Percentiles rank a stretch among this genome's conserved stretches.
These are phyloP conservation scores for Leptura quadrifasciata DNA, from an alignment of 2,888 invertebrate species.

Conservation along the genomic window DNA sequence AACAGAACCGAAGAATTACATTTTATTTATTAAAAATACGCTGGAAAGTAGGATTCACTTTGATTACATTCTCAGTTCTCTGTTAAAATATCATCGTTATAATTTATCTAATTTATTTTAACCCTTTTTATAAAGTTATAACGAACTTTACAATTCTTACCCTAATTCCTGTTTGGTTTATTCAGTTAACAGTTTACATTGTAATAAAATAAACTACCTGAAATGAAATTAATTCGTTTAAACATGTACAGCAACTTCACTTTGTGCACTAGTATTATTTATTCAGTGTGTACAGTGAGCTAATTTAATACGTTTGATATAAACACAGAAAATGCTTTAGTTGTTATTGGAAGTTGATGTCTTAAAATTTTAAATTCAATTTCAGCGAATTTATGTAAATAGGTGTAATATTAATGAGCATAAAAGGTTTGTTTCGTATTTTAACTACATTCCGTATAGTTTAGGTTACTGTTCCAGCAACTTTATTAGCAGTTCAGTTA, in stretches of 20 bases:
- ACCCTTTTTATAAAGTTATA: too few species aligned
- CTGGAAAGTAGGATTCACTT: too few species aligned
- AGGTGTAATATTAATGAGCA: slow-evolving; percentile 13
- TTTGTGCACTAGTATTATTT: slow-evolving; percentile 8
- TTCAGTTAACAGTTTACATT: too few species aligned
- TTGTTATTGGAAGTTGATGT: slow-evolving; percentile 22
- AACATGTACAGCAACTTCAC: not conserved
- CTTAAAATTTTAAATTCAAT: slow-evolving; percentile 32
- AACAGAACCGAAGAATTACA: too few species aligned
- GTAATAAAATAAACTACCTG: not conserved
- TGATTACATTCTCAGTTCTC: too few species aligned
- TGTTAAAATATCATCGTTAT: too few species aligned
- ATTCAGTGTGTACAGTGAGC: not conserved
- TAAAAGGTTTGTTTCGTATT: slow-evolving; percentile 29
- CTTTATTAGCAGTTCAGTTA: slow-evolving; percentile 20
- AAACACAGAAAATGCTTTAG: slow-evolving; percentile 23
- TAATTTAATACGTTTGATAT: slow-evolving; percentile 23
- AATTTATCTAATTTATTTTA: too few species aligned
- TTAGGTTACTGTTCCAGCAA: not conserved
- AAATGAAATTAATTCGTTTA: not conserved
- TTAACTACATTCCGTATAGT: slow-evolving; percentile 10
- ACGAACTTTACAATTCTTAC: too few species aligned
- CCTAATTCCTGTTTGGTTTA: too few species aligned
- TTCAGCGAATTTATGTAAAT: slow-evolving; percentile 27
- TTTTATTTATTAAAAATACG: too few species aligned